Evolutionary conservation across 2,113 vertebrate genomes (phyloP), one percentile per base, ranked within the genome.

Genomic region (Proterorhinus semilunaris): DNA sequence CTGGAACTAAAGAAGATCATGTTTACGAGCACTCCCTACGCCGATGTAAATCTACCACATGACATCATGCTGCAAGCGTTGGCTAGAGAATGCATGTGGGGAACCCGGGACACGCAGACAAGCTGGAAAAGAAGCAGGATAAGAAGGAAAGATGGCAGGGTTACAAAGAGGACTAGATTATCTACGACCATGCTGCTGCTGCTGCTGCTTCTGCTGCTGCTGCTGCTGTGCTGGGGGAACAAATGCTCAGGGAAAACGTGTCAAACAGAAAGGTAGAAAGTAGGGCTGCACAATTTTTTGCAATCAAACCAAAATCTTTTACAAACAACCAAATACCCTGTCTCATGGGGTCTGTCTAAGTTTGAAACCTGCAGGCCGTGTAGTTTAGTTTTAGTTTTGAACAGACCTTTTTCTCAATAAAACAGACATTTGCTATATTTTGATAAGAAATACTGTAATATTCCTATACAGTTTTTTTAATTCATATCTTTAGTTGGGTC

Each of bases 31-130:
- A 65, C 50, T 50, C 62, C 48, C 58, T 47, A 48, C 15, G 53
- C 52, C 47, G 48, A 66, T 69, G 69, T 76, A 85, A 85, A 84
- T 79, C 68, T 61, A 68, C 51, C 66, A 63, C 45, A 69, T 71
- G 49, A 74, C 76, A 62, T 84, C 84, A 88, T 83, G 83, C 84
- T 65, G 76, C 62, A 76, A 62, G 70, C 79, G 66, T 66, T 51
- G 72, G 72, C 65, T 65, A 11, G 71, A 71, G 6, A 54, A 58
- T 74, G 61, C 67, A 63, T 66, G 68, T 66, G 63, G 69, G 27
- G 50, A 51, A 43, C 77, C 8, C 45, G 52, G 43, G 50, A 66
- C 62, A 44, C 42, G 69, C 61, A 64, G 71, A 81, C 74, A 73
- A 69, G 68, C 52, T 17, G 78, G 62, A 1, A 51, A 16, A 66